Evolutionary conservation across 2,113 vertebrate species (phyloP).

Genomic region (Osmerus eperlanus): DNA sequence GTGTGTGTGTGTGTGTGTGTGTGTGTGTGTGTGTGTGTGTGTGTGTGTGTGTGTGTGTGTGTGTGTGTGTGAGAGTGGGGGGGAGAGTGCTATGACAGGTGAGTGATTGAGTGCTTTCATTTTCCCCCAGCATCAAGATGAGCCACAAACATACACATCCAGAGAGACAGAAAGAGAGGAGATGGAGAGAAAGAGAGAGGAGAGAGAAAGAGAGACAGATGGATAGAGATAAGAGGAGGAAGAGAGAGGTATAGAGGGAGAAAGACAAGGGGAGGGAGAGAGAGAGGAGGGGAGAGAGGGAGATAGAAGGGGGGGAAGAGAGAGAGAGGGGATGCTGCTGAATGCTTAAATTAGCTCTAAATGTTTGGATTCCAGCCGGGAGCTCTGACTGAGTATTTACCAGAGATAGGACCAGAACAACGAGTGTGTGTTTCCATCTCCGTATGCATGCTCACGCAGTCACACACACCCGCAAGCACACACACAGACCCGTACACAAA

Average conservation of each 20-base stretch:
- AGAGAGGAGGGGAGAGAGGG: too few relatives aligned
- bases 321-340: slow-evolving; percentile 56
- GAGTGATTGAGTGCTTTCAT: slow-evolving; percentile 73
- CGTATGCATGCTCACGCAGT: slow-evolving; percentile 24
- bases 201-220: slow-evolving; percentile 27
- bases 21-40: too few relatives aligned
- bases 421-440: slow-evolving; percentile 62
- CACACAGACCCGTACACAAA: slow-evolving; percentile 1
- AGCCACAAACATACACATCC: slow-evolving; percentile 35
- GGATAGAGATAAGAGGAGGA: slow-evolving; percentile 8
- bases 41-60: slow-evolving; percentile 48
- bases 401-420: slow-evolving; percentile 55
- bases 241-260: not conserved
- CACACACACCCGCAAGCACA: slow-evolving; percentile 7
- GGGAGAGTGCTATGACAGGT: slow-evolving; percentile 65
- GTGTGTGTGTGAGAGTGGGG: slow-evolving; percentile 42
- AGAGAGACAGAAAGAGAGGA: slow-evolving; percentile 11
- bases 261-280: not conserved
- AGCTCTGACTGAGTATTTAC: slow-evolving; percentile 72
- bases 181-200: slow-evolving; percentile 22
- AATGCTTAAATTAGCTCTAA: slow-evolving; percentile 77
- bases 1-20: too few relatives aligned
- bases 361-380: slow-evolving; percentile 75
- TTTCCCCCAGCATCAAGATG: slow-evolving; percentile 63
- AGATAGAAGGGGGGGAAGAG: too few relatives aligned